Percentiles rank a stretch among this genome's conserved stretches.
These are phyloP conservation scores for Malurus splendens DNA, from an alignment of 2,797 vertebrate species.

Conservation along the genomic window DNA sequence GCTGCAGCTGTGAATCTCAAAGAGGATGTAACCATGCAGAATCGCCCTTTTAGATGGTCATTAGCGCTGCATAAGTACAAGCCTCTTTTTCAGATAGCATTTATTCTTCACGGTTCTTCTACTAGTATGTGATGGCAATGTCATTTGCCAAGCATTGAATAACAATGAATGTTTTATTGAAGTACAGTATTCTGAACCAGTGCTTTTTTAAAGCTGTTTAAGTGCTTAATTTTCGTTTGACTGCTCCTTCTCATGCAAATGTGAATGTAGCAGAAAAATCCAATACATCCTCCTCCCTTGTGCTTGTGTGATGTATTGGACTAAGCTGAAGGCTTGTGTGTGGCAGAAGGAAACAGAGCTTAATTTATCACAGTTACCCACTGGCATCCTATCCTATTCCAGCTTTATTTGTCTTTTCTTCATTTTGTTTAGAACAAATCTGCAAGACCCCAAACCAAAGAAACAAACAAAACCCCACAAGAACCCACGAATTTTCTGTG, in stretches of 20 bases:
- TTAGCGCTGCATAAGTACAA: conserved; percentile 23
- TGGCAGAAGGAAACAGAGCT: neutral
- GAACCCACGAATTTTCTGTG: neutral
- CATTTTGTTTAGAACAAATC: neutral
- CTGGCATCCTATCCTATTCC: neutral
- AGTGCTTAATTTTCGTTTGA: conserved; percentile 25
- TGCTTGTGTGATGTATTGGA: neutral
- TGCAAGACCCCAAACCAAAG: neutral
- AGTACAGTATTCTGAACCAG: conserved; percentile 39
- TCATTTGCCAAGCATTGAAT: conserved; percentile 40
- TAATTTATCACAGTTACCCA: neutral
- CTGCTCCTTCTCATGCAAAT: conserved; percentile 47
- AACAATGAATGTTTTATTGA: conserved; percentile 58
- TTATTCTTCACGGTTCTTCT: conserved; percentile 46
- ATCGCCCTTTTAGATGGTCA: conserved; percentile 32
- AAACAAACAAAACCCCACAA: neutral
- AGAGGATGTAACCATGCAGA: conserved; percentile 35
- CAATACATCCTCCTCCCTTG: neutral
- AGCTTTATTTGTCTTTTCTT: neutral
- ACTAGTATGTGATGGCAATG: conserved; percentile 9
- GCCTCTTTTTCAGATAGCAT: conserved; percentile 29
- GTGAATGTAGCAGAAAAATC: conserved; percentile 6
- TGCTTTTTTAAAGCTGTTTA: conserved; percentile 40
- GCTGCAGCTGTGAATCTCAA: conserved; percentile 40
- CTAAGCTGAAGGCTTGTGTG: conserved; percentile 7